Evolutionary conservation across 1,140 invertebrate genomes (phyloP), one percentile per base, ranked within the genome.

Genomic region (Leptinotarsa texana): DNA sequence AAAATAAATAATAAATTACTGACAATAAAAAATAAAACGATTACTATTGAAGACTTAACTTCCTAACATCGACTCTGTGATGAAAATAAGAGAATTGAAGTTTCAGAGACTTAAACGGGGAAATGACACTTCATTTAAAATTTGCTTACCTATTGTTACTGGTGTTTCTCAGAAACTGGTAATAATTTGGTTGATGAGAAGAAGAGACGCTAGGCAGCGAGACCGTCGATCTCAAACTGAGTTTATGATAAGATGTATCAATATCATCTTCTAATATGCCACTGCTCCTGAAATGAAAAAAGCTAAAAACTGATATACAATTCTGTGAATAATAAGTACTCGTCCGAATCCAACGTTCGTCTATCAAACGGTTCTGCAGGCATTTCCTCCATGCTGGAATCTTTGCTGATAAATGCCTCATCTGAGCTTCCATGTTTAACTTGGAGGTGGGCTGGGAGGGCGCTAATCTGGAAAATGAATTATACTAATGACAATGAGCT

Each of bases 331-430:
- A 42, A 62, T 57, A 84, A 84, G 75, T 80, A 85, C 85, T 85
- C 85, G 72, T 85, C 84, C 17, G 84, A 85, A 80, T 85, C 84
- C 48, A 78, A 75, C 63, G 69, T 57, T 42, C 63, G 69, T 51
- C 71, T 74, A 51, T 78, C 74, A 15, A 47, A 18, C 17, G 66
- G 62, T 57, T 78, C 77, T 27, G 66, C n/a, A 69, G 88, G 86
- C 72, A 89, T 76, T 82, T 90, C 89, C 82, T 90, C 89, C 77
- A 88, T 87, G 84, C 89, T 90, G 33, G 87, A 88, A 63, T 87
- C 89, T 83, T 89, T 90, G 13, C 77, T 80, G 21, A 79, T 72
- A 51, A 89, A 87, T 5, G 87, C 86, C 77, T 89, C 88, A 77
- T 89, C 88, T 8, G 82, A 84, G 69, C 82, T 80, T 42, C 49